phyloP scores from a whole-genome alignment of 2,797 vertebrate genomes.

The Gadopsis marmoratus region DNA sequence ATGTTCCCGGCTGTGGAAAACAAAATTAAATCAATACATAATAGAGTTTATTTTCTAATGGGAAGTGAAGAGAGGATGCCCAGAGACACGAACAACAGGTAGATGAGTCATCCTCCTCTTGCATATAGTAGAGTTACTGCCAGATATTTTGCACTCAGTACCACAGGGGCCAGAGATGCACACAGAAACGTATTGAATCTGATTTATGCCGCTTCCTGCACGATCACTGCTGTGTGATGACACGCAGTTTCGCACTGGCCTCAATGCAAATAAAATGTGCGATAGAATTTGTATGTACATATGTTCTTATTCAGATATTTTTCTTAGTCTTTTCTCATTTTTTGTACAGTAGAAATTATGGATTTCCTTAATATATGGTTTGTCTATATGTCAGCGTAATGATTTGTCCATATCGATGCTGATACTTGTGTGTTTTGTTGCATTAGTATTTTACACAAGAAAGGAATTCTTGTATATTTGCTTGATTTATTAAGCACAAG shows the following conservation, averaged over 20 bases:
- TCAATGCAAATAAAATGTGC: conserved; percentile 13
- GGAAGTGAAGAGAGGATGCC: conserved; percentile 33
- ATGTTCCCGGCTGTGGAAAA: conserved; percentile 47
- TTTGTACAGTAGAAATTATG: background rate
- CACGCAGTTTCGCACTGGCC: background rate
- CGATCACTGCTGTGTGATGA: background rate
- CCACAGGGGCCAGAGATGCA: conserved; percentile 31
- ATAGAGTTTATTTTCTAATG: conserved; percentile 57
- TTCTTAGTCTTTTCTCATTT: background rate
- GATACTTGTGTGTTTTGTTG: background rate
- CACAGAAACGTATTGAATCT: conserved; percentile 28
- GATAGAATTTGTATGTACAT: background rate
- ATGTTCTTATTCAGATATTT: background rate
- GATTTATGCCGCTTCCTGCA: conserved; percentile 26
- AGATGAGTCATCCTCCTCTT: conserved; percentile 52
- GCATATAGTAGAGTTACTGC: conserved; percentile 3
- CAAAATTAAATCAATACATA: conserved; percentile 57
- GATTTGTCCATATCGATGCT: background rate
- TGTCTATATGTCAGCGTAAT: background rate
- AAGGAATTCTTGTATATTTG: background rate
- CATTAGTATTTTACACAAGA: background rate
- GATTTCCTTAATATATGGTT: background rate
- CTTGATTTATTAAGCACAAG: background rate
- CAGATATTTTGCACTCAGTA: conserved; percentile 41
- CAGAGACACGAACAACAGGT: conserved; percentile 51